Conservation (phyloP, 2,113 vertebrate species). For the Nothocercus nigrocapillus region DNA sequence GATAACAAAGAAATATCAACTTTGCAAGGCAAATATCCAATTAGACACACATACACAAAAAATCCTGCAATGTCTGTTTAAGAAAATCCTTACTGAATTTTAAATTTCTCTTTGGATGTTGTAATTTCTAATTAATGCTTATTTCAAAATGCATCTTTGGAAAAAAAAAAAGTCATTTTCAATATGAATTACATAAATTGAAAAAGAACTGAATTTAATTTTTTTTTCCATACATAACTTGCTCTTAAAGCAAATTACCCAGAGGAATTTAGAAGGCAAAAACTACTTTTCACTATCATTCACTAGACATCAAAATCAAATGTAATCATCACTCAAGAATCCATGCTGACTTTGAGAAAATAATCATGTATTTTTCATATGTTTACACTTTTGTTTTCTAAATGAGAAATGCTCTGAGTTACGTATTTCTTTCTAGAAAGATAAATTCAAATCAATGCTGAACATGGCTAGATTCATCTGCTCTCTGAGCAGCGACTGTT, state of each 20-base stretch:
- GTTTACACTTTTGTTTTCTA: background rate
- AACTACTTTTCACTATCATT: background rate
- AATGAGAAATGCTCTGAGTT: background rate
- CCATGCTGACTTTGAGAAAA: background rate
- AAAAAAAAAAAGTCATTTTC: background rate
- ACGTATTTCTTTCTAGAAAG: background rate
- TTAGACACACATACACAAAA: background rate
- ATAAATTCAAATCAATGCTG: background rate
- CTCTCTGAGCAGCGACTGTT: background rate
- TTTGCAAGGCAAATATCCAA: background rate
- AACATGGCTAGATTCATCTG: background rate
- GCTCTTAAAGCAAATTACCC: background rate
- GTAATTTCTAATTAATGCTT: background rate
- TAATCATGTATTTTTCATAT: accelerated
- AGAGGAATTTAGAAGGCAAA: background rate
- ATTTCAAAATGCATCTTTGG: background rate
- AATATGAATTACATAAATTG: accelerated
- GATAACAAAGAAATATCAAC: background rate
- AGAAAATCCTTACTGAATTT: background rate
- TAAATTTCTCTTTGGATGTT: background rate
- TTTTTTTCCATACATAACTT: background rate
- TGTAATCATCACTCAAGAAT: background rate
- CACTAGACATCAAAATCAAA: background rate
- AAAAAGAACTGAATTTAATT: background rate
- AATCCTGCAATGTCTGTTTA: background rate